Evolutionary conservation across 2,888 invertebrate genomes (phyloP).

Genomic region (Elegia similella): DNA sequence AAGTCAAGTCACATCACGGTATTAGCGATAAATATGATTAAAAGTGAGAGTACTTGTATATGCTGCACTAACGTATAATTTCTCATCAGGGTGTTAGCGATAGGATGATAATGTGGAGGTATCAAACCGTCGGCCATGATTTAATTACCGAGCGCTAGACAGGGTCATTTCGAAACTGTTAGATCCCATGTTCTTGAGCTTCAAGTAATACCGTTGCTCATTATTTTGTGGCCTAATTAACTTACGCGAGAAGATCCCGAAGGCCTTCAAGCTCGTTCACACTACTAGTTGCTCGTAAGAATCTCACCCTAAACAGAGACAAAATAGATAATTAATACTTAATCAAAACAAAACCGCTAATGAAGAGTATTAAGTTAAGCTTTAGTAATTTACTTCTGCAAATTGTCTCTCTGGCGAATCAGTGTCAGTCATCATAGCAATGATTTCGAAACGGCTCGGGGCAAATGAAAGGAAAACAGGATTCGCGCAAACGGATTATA

Average conservation of each 20-base stretch:
- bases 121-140: constrained; percentile 46
- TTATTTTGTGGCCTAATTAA: constrained; percentile 26
- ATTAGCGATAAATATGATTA: no score
- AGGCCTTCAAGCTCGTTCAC: no score
- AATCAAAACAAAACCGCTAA: neutral
- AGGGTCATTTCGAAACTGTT: constrained; percentile 55
- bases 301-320: neutral
- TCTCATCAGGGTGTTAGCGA: constrained; percentile 24
- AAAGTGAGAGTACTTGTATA: no score
- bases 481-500: constrained; percentile 38
- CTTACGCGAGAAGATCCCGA: neutral
- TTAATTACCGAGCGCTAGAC: constrained; percentile 61
- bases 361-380: neutral
- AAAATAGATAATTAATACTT: neutral
- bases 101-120: constrained; percentile 31
- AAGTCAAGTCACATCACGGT: no score
- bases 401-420: constrained; percentile 15
- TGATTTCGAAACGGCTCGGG: constrained; percentile 22
- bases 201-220: constrained; percentile 38
- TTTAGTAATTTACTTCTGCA: neutral
- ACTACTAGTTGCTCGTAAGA: no score
- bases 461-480: constrained; percentile 50
- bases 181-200: constrained; percentile 49
- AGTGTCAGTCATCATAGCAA: constrained; percentile 34
- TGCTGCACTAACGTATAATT: neutral